phyloP scores from a whole-genome alignment of 2,113 vertebrate species.

The Caranx ignobilis region DNA sequence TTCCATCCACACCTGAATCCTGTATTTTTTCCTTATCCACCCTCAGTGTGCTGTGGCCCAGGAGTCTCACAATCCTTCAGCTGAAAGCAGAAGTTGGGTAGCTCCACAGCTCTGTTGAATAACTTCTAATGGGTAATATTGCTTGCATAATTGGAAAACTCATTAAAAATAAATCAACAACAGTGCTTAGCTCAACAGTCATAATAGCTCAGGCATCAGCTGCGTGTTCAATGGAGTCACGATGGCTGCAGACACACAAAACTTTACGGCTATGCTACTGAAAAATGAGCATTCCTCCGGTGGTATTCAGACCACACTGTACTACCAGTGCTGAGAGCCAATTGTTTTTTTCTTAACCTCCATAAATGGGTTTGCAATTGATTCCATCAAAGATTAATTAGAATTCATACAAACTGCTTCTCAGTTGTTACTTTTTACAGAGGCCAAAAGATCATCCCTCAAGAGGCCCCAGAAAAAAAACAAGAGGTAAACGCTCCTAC shows the following conservation, averaged over 20 bases:
- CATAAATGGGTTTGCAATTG: slow-evolving; percentile 19
- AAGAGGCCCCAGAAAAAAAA: neutral
- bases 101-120: slow-evolving; percentile 57
- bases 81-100: slow-evolving; percentile 20
- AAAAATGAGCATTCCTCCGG: slow-evolving; percentile 22
- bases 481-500: slow-evolving; percentile 4
- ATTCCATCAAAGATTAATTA: slow-evolving; percentile 35
- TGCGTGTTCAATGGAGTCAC: slow-evolving; percentile 66
- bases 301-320: slow-evolving; percentile 20
- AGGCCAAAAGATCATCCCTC: neutral
- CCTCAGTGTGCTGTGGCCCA: slow-evolving; percentile 9
- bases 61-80: slow-evolving; percentile 36
- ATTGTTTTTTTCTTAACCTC: slow-evolving; percentile 26
- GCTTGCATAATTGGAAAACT: slow-evolving; percentile 80
- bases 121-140: slow-evolving; percentile 78
- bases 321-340: slow-evolving; percentile 4
- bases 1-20: slow-evolving; percentile 35
- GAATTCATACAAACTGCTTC: slow-evolving; percentile 13
- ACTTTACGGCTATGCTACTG: slow-evolving; percentile 19
- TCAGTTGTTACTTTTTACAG: slow-evolving; percentile 14
- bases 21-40: neutral
- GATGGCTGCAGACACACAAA: slow-evolving; percentile 44
- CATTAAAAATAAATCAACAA: slow-evolving; percentile 85
- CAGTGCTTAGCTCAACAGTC: slow-evolving; percentile 73
- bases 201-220: slow-evolving; percentile 75